Base-by-base conservation (phyloP, 2,113 vertebrate genomes). In the Pipra filicauda region DNA sequence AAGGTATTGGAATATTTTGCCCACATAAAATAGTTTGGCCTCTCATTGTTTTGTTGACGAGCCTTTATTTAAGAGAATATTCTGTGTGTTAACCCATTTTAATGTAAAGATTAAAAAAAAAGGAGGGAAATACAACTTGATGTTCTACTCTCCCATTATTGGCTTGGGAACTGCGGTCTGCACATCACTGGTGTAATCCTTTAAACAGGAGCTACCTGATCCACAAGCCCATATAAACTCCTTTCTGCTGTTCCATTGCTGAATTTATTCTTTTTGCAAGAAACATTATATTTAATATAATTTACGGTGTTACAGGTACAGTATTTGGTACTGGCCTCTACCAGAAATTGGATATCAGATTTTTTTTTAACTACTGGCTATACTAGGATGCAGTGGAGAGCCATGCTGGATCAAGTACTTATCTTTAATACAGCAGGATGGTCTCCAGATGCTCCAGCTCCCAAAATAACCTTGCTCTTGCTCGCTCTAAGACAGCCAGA, bases 401-500 rank as follows among this genome's bases (percentile, higher is more conserved):
- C 61, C 1, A 0, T 31, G 24, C 33, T 4, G 4, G 52, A 69
- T 10, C 18, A 58, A 1, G 19, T 43, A 16, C 30, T 64, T 41
- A 3, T 66, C 8, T 49, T 28, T 37, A 44, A 23, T n/a, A 2
- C 0, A 49, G 5, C 26, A 4, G 30, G 49, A 18, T 64, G 49
- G 16, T 59, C 26, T 74, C 44, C 5, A 22, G 27, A 21, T 18
- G 7, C 49, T 64, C 49, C 81, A 74, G 28, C 30, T 65, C 22
- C 57, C 19, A 1, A 31, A 43, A 23, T 10, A 33, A 33, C 39
- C 24, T n/a, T 41, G 2, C 6, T 85, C 17, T 35, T 48, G 26
- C 41, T 76, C 0, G 0, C 24, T 41, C 37, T 55, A 17, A 39
- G 28, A 1, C 9, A 49, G n/a, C 44, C 84, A 55, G 24, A 62